A percentile compares a stretch with the other conserved stretches of the same genome.
These are phyloP conservation scores for Pristionchus fissidentatus DNA, from an alignment of 2,888 invertebrate species.

Conservation along the genomic window DNA sequence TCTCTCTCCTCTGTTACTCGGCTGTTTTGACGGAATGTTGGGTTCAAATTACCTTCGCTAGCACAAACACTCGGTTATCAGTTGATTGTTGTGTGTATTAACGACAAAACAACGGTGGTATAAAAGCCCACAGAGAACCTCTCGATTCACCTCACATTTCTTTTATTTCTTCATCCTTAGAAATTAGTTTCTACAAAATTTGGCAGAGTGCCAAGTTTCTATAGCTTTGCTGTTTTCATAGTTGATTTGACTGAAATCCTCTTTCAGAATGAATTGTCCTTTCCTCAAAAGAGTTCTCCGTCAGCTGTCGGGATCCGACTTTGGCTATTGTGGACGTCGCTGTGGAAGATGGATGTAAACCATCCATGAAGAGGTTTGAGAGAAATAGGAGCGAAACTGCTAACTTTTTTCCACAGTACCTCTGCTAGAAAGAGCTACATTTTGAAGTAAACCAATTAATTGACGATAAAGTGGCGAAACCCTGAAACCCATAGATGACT, in stretches of 20 bases:
- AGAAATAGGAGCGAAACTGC: too few relatives aligned
- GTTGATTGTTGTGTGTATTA: neutral
- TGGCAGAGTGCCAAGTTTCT: too few relatives aligned
- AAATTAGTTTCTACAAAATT: too few relatives aligned
- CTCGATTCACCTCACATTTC: neutral
- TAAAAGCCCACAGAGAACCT: neutral
- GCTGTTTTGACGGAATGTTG: too few relatives aligned
- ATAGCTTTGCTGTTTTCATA: neutral
- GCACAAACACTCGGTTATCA: neutral
- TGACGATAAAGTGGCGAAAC: too few relatives aligned
- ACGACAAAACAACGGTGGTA: conserved; percentile 39
- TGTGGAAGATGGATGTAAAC: conserved; percentile 16
- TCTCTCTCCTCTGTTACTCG: too few relatives aligned
- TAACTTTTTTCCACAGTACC: too few relatives aligned
- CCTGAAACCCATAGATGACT: too few relatives aligned
- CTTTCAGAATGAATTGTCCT: conserved; percentile 13
- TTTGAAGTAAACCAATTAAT: too few relatives aligned
- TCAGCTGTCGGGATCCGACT: neutral
- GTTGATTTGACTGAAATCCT: neutral
- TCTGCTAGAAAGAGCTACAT: too few relatives aligned
- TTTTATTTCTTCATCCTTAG: neutral
- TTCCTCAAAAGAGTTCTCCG: neutral
- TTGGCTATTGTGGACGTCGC: neutral
- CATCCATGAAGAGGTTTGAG: too few relatives aligned
- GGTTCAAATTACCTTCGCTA: neutral